Base-by-base conservation (phyloP, 1,140 invertebrate genomes). In the Aphelenchoides fujianensis region DNA sequence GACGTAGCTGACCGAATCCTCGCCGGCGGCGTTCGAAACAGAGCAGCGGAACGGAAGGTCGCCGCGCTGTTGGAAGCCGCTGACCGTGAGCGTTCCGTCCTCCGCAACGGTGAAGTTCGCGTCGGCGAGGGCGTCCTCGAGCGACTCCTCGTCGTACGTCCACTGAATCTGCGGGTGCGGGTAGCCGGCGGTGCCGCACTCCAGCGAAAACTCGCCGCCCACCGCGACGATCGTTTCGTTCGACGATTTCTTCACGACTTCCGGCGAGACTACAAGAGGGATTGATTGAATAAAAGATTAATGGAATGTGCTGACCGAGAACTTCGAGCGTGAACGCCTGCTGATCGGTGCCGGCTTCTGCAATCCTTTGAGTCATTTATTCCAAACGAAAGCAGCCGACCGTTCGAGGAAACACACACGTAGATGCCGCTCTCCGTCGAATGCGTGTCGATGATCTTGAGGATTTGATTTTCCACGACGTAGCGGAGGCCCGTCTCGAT, bases 241-340 rank as follows among this genome's bases (percentile, higher is more conserved):
- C 16, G 79, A 68, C 0, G 74, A 57, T 9, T 53, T 61, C 7
- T 70, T 52, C 3, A 54, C 37, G 64, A 85, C 72, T 34, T 75
- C 75, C 12, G 83, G 83, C 1, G 70, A 31, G 16, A 80, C 78
- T 80, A 32, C 69, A 77, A 75, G n/a, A n/a, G n/a, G n/a, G n/a
- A n/a, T n/a, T n/a, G n/a, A n/a, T n/a, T n/a, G n/a, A n/a, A n/a
- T n/a, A n/a, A n/a, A n/a, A n/a, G n/a, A n/a, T n/a, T n/a, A n/a
- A n/a, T n/a, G n/a, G n/a, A n/a, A n/a, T n/a, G n/a, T n/a, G 67
- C 63, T 19, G 54, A 82, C 74, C 74, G 1, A 79, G 59, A 54
- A 84, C 75, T 69, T 83, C 79, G 3, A 84, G 70, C 0, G 80
- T 82, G 55, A 80, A 85, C 3, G 80, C 82, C 67, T 85, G 82